Conservation (phyloP, 2,888 invertebrate genomes). For the Macrosiphum euphorbiae region DNA sequence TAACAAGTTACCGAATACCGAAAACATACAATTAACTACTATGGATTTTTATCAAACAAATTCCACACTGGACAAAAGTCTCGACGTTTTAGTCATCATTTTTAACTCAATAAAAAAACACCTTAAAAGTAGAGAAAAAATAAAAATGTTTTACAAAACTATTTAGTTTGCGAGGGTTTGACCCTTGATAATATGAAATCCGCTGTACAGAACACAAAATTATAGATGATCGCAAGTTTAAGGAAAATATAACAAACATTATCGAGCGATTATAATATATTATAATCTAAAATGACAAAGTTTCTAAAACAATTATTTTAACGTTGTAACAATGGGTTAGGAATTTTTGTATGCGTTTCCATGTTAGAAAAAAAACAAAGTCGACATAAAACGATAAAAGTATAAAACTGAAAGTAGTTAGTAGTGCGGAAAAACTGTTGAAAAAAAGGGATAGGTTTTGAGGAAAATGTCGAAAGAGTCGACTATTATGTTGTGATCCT, state of each 20-base stretch:
- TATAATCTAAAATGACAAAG: background rate
- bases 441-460: background rate
- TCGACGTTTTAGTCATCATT: background rate
- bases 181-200: too few species aligned
- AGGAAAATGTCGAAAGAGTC: background rate
- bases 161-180: too few species aligned
- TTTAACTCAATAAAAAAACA: background rate
- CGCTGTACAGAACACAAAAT: background rate
- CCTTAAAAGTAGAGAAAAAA: background rate
- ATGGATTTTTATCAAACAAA: background rate
- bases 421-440: background rate
- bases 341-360: background rate
- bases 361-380: background rate
- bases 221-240: background rate
- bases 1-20: background rate
- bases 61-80: background rate
- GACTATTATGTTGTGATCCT: background rate
- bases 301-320: background rate
- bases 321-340: background rate
- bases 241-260: background rate
- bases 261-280: background rate
- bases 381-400: background rate
- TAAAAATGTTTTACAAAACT: background rate
- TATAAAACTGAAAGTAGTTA: background rate
- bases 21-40: background rate